phyloP scores from a whole-genome alignment of 2,797 vertebrate species.

The Gymnoscopelus microlampas region DNA sequence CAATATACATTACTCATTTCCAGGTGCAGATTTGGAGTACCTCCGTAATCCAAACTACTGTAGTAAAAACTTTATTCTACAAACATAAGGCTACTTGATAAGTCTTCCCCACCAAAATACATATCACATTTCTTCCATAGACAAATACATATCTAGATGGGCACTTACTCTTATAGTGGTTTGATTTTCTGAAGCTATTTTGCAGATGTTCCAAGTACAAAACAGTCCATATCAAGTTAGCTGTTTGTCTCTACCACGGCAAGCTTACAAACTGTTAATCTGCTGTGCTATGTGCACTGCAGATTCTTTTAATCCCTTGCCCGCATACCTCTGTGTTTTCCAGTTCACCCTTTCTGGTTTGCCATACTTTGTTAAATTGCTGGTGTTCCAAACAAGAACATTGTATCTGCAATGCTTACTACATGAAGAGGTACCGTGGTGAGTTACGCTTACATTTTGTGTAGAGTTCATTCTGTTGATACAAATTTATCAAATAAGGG shows the following conservation, averaged over 20 bases:
- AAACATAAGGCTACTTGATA: too few species aligned
- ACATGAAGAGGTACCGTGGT: slow-evolving; percentile 40
- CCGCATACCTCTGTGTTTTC: slow-evolving; percentile 74
- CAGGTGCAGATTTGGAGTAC: too few species aligned
- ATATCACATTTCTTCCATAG: too few species aligned
- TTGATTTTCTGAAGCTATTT: slow-evolving; percentile 30
- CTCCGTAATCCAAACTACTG: too few species aligned
- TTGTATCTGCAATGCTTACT: slow-evolving; percentile 25
- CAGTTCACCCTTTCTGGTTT: slow-evolving; percentile 63
- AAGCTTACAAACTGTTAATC: slow-evolving; percentile 73
- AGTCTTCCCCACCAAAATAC: too few species aligned
- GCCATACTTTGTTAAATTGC: slow-evolving; percentile 46
- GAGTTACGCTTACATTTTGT: slow-evolving; percentile 38
- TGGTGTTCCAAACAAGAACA: slow-evolving; percentile 38
- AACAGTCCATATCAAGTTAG: slow-evolving; percentile 42
- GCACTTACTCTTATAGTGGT: slow-evolving; percentile 61
- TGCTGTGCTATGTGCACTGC: slow-evolving; percentile 74
- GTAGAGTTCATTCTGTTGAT: slow-evolving; percentile 6
- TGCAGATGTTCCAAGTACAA: slow-evolving; percentile 36
- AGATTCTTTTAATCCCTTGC: slow-evolving; percentile 73
- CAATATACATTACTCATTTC: too few species aligned
- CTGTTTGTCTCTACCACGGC: slow-evolving; percentile 53
- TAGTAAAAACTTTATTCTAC: too few species aligned
- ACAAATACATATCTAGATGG: slow-evolving; percentile 3
- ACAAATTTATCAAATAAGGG: slow-evolving; percentile 8